phyloP scores from a whole-genome alignment of 2,888 invertebrate species.

The Dolichopus griseipennis region DNA sequence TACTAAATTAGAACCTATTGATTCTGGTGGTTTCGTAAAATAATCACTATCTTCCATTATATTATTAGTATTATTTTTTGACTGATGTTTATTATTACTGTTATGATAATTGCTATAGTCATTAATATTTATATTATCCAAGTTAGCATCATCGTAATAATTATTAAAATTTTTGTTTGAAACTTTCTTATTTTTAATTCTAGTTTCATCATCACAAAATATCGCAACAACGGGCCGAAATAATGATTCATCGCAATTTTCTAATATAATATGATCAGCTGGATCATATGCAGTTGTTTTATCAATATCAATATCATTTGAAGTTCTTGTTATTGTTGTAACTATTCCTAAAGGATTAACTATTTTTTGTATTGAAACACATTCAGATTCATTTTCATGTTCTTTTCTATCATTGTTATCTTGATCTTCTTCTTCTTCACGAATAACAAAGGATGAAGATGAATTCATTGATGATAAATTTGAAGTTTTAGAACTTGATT shows the following conservation, averaged over 20 bases:
- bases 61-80: background rate
- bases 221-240: constrained; percentile 57
- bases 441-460: constrained; percentile 21
- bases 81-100: background rate
- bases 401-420: too few species aligned
- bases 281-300: constrained; percentile 24
- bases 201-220: constrained; percentile 35
- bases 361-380: constrained; percentile 44
- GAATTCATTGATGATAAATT: constrained; percentile 17
- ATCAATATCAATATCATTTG: constrained; percentile 33
- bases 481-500: background rate
- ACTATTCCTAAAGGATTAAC: constrained; percentile 72
- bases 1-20: constrained; percentile 36
- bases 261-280: constrained; percentile 44
- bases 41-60: constrained; percentile 7
- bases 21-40: constrained; percentile 31
- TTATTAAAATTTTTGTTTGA: constrained; percentile 13
- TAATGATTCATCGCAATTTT: constrained; percentile 58
- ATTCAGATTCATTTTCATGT: constrained; percentile 13
- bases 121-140: constrained; percentile 21
- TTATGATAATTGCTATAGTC: constrained; percentile 1
- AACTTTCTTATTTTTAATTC: constrained; percentile 22
- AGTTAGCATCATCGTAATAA: constrained; percentile 15
- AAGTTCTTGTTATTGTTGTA: constrained; percentile 41
- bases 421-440: constrained; percentile 8